Conservation (phyloP, 1,140 invertebrate genomes). For the Drosophila lacertosa region DNA sequence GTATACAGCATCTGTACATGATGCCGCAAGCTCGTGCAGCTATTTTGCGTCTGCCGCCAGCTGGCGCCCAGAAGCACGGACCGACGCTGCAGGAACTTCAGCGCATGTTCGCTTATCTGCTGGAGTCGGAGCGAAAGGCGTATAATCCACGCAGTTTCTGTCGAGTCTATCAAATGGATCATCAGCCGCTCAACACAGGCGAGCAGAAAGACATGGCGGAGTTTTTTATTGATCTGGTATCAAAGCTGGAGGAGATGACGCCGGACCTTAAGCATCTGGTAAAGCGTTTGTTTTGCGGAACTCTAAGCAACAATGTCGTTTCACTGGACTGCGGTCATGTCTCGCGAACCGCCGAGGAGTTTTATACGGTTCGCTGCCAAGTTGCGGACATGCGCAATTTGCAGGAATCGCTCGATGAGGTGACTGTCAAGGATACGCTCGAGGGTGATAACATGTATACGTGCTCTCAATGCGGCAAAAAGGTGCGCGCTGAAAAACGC, state of each 20-base stretch:
- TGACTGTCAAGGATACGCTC: constrained; percentile 97
- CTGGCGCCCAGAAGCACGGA: constrained; percentile 90
- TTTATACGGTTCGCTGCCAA: constrained; percentile 97
- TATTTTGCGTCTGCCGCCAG: constrained; percentile 87
- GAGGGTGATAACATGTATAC: constrained; percentile 99
- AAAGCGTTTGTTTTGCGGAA: constrained; percentile 96
- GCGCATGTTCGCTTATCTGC: constrained; percentile 97
- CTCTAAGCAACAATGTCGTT: constrained; percentile 97
- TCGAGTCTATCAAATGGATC: constrained; percentile 98
- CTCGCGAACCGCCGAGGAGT: constrained; percentile 96
- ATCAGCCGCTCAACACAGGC: constrained; percentile 96
- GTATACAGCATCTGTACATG: constrained; percentile 98
- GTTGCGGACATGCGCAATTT: constrained; percentile 98
- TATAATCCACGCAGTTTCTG: constrained; percentile 98
- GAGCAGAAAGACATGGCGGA: constrained; percentile 99
- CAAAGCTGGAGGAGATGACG: constrained; percentile 98
- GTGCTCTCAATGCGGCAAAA: constrained; percentile 96
- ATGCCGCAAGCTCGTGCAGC: constrained; percentile 95
- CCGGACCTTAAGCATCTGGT: constrained; percentile 94
- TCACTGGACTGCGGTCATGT: constrained; percentile 97
- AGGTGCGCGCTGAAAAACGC: constrained; percentile 96
- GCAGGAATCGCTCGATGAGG: constrained; percentile 97
- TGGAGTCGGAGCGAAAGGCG: constrained; percentile 96
- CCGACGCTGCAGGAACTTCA: constrained; percentile 94
- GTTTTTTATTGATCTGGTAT: constrained; percentile 98